Evolutionary conservation across 2,113 vertebrate species (phyloP), one percentile per base, ranked within the genome.

Genomic region (Nesospiza acunhae): DNA sequence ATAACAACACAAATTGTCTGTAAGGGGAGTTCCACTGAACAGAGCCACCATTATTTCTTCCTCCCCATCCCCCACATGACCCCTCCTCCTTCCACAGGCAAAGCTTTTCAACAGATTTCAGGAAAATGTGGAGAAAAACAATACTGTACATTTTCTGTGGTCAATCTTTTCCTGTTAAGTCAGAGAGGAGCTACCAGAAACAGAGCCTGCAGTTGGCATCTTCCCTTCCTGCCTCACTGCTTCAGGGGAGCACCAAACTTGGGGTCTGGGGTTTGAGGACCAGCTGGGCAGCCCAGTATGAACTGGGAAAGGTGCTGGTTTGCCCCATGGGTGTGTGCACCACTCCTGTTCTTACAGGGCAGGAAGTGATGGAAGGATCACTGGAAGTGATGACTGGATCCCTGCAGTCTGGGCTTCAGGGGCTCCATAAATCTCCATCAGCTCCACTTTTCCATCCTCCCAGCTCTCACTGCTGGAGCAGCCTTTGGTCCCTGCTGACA

Each of bases 221-320:
- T 70, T 37, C 68, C 23, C 42, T 19, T 63, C 46, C 42, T 16
- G 44, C 41, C 50, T 60, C 60, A 11, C 10, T 0, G 0, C 4
- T 44, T 39, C 41, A 84, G 81, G 23, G 20, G 26, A 26, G 26
- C 3, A 22, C 28, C 44, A 0, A 0, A 2, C 7, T 11, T 22
- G 66, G 46, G 56, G 35, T 47, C 26, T 78, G 2, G 1, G 16
- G 14, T 35, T 42, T 31, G 46, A 46, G 62, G 56, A 47, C 7
- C 66, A 89, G 30, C 22, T 33, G 39, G 60, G 50, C 1, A 15
- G 14, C 46, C 60, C 60, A 68, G 37, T 14, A 10, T 12, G 67
- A 37, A 84, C 44, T 74, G 69, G 69, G 70, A 70, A 75, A 80
- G 15, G 12, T 8, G 44, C 39, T 79, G 42, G 44, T 35, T 60